A percentile compares a stretch with the other conserved stretches of the same genome.
Evolutionary conservation across 2,888 invertebrate genomes (phyloP).

Genomic region (Hermodice carunculata): DNA sequence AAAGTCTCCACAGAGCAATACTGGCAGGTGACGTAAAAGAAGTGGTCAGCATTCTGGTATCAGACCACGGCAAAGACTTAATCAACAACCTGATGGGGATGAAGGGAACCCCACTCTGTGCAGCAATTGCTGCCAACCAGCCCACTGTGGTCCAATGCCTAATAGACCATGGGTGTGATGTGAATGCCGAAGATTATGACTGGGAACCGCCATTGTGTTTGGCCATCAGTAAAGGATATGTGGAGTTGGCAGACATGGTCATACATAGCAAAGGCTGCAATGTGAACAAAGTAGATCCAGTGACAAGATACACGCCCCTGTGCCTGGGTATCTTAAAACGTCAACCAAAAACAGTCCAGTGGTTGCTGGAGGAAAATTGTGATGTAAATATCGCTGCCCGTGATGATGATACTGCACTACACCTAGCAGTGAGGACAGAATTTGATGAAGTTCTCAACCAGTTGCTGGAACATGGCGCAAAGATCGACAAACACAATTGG

Average conservation of each 20-base stretch:
- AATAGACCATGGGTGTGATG: slow-evolving; percentile 47
- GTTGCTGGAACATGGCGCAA: background rate
- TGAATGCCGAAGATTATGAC: slow-evolving; percentile 48
- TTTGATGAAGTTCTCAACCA: background rate
- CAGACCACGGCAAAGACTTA: too few species aligned
- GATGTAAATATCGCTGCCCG: slow-evolving; percentile 38
- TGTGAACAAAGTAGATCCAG: slow-evolving; percentile 45
- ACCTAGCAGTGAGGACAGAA: slow-evolving; percentile 36
- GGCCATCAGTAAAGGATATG: slow-evolving; percentile 46
- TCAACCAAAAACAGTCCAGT: slow-evolving; percentile 34
- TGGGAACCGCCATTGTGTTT: slow-evolving; percentile 50
- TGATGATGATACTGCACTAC: slow-evolving; percentile 42
- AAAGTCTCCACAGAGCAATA: too few species aligned
- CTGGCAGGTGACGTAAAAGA: too few species aligned
- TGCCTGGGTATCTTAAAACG: slow-evolving; percentile 45
- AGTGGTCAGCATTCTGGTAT: too few species aligned
- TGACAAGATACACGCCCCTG: slow-evolving; percentile 46
- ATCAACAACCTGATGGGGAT: too few species aligned
- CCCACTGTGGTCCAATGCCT: slow-evolving; percentile 42
- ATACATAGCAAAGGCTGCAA: slow-evolving; percentile 27
- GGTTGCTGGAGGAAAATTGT: slow-evolving; percentile 41
- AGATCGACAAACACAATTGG: slow-evolving; percentile 5
- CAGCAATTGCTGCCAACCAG: slow-evolving; percentile 47
- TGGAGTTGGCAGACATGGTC: slow-evolving; percentile 32
- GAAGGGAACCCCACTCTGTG: slow-evolving; percentile 51